A percentile compares a stretch with the other conserved stretches of the same genome.
phyloP scores from a whole-genome alignment of 2,888 invertebrate species.

The Melipona beecheii region DNA sequence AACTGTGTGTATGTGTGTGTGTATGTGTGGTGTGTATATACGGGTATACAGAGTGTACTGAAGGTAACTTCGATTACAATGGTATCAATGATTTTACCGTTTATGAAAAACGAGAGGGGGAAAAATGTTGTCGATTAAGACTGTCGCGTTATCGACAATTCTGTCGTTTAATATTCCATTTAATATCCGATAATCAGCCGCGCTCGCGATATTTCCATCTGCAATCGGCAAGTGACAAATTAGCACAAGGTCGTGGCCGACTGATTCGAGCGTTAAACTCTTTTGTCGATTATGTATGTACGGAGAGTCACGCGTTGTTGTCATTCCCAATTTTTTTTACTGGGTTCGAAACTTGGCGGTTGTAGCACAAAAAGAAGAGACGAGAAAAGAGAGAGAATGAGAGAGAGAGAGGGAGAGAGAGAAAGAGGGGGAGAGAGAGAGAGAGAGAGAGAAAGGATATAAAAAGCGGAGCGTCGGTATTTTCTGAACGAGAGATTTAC shows the following conservation, averaged over 20 bases:
- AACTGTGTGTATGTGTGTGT: background rate
- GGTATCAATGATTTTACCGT: slow-evolving; percentile 53
- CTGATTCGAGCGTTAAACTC: slow-evolving; percentile 4
- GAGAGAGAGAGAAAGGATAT: background rate
- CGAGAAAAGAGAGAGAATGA: background rate
- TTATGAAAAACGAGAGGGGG: slow-evolving; percentile 7
- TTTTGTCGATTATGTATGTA: background rate
- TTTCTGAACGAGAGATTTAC: slow-evolving; percentile 57
- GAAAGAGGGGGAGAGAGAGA: background rate
- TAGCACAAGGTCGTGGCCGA: slow-evolving; percentile 6
- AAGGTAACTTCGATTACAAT: slow-evolving; percentile 73
- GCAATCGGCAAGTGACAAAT: background rate
- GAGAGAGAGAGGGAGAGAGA: background rate
- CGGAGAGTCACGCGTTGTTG: background rate
- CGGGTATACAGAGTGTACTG: slow-evolving; percentile 68
- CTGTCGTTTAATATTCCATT: background rate
- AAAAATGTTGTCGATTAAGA: slow-evolving; percentile 35
- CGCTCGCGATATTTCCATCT: background rate
- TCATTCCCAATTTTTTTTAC: background rate
- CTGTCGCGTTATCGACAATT: slow-evolving; percentile 14
- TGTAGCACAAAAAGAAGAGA: background rate
- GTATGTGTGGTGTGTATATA: slow-evolving; percentile 35
- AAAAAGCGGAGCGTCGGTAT: slow-evolving; percentile 30
- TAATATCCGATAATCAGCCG: background rate
- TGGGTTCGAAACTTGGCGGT: no score